phyloP scores from a whole-genome alignment of 2,113 vertebrate species.

The Oncorhynchus nerka region DNA sequence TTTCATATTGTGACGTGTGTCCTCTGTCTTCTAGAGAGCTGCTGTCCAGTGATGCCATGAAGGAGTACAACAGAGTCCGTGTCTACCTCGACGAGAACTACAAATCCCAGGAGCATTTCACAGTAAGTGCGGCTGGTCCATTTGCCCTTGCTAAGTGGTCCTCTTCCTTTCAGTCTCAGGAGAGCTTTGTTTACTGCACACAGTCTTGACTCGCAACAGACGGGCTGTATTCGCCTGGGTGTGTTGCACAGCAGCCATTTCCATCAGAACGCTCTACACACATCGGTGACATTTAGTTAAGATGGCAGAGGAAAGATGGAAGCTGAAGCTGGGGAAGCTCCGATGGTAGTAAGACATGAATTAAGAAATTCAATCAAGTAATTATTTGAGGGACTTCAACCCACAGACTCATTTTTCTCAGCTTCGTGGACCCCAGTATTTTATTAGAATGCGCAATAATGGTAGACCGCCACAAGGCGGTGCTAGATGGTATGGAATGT shows the following conservation, averaged over 20 bases:
- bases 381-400: too few species aligned
- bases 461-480: constrained; percentile 42
- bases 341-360: too few species aligned
- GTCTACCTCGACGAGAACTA: constrained; percentile 98
- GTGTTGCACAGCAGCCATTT: neutral
- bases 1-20: constrained; percentile 2
- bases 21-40: constrained; percentile 78
- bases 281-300: too few species aligned
- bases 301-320: too few species aligned
- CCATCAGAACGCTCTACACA: too few species aligned
- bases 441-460: constrained; percentile 22
- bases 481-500: constrained; percentile 30
- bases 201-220: neutral
- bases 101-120: constrained; percentile 94
- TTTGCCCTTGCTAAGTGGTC: neutral
- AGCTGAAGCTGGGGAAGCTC: too few species aligned
- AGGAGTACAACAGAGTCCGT: constrained; percentile 90
- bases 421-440: neutral
- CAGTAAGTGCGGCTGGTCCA: constrained; percentile 69
- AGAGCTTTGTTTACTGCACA: neutral
- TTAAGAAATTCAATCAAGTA: too few species aligned
- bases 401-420: too few species aligned
- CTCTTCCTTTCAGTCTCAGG: neutral
- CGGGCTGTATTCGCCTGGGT: neutral
- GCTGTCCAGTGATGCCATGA: constrained; percentile 93